Conservation (phyloP, 2,888 invertebrate species). For the Drosophila percnosoma region DNA sequence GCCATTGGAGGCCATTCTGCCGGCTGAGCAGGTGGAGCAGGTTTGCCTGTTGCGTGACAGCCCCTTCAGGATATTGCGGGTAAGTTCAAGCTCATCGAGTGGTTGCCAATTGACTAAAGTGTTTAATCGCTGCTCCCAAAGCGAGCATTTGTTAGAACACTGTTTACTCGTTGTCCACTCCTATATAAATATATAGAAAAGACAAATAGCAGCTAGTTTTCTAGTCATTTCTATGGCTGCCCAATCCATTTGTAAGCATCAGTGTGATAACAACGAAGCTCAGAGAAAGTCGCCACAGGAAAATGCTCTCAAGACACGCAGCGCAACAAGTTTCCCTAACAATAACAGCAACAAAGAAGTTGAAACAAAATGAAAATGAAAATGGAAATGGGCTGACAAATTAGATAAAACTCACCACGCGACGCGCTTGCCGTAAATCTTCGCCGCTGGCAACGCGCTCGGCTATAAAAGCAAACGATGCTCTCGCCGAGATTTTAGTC, state of each 20-base stretch:
- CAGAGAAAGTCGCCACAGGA: background rate
- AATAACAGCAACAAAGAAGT: constrained; percentile 13
- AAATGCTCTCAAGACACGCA: constrained; percentile 21
- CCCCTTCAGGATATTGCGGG: constrained; percentile 84
- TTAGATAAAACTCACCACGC: constrained; percentile 64
- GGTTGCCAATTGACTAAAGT: constrained; percentile 58
- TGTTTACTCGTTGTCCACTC: constrained; percentile 37
- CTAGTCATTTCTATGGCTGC: constrained; percentile 26
- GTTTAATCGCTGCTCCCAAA: constrained; percentile 22
- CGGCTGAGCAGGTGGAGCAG: constrained; percentile 83
- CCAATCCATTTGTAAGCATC: constrained; percentile 3
- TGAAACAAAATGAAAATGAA: constrained; percentile 38
- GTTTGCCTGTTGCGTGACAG: constrained; percentile 91
- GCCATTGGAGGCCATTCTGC: constrained; percentile 80
- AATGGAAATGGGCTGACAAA: constrained; percentile 42
- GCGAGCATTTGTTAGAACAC: constrained; percentile 2
- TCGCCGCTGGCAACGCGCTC: constrained; percentile 20
- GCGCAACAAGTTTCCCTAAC: constrained; percentile 62
- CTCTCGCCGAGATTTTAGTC: constrained; percentile 63
- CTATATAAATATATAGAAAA: constrained; percentile 1
- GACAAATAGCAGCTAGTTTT: constrained; percentile 3
- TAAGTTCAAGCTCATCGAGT: constrained; percentile 74
- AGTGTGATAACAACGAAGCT: constrained; percentile 16
- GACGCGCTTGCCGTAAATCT: constrained; percentile 26
- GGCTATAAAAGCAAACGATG: constrained; percentile 66